Conservation (phyloP, 1,140 invertebrate species). For the Kradibia gibbosae region DNA sequence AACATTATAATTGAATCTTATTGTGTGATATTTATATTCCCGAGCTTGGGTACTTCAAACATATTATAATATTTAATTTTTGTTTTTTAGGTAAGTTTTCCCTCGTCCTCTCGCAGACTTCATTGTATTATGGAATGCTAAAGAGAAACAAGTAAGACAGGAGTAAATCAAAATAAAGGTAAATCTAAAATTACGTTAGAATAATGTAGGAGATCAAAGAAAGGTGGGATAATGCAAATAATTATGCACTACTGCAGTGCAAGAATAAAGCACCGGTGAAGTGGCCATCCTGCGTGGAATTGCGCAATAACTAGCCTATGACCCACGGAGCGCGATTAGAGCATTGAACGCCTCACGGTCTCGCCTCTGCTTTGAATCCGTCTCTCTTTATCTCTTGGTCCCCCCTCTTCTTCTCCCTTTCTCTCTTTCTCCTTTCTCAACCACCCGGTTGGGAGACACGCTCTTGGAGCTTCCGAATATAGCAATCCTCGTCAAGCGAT, state of each 20-base stretch:
- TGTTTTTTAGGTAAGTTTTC: constrained; percentile 28
- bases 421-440: not conserved
- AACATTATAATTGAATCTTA: not conserved
- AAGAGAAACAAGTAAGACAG: not conserved
- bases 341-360: not conserved
- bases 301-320: not conserved
- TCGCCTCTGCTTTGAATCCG: no score
- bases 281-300: not conserved
- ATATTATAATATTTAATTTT: not conserved
- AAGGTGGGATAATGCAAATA: not conserved
- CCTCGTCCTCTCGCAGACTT: no score
- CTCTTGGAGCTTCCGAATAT: not conserved
- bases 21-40: not conserved
- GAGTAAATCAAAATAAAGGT: not conserved
- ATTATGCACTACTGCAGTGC: not conserved
- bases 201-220: not conserved
- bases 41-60: not conserved
- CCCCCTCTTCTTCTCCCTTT: not conserved
- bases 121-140: not conserved
- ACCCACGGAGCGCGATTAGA: not conserved
- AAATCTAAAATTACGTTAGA: not conserved
- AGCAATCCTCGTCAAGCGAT: not conserved
- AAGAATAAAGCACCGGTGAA: not conserved
- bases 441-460: not conserved
- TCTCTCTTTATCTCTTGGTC: no score